phyloP scores from a whole-genome alignment of 2,113 vertebrate species.

The Loxodonta africana region DNA sequence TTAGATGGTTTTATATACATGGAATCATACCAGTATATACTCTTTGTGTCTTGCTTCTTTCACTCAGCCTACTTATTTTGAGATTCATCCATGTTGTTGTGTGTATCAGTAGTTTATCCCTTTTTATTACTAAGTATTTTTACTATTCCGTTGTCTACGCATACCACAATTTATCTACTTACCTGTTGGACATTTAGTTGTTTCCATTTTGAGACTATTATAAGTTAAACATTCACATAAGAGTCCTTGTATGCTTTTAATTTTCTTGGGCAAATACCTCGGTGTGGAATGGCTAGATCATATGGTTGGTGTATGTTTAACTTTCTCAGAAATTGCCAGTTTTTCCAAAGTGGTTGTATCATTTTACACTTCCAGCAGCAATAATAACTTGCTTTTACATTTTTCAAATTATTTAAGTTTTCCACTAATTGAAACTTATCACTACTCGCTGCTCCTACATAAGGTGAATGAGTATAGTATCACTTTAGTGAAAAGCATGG shows the following conservation, averaged over 20 bases:
- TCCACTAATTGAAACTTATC: background rate
- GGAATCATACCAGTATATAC: background rate
- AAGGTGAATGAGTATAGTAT: background rate
- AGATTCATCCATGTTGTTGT: no score
- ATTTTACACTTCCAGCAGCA: background rate
- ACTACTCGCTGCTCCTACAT: background rate
- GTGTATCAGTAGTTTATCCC: no score
- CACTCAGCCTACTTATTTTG: background rate
- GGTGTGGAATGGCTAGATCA: background rate
- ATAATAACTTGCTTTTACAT: background rate
- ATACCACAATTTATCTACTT: background rate
- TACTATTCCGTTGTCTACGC: no score
- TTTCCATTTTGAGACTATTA: background rate
- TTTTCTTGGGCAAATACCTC: slow-evolving; percentile 37
- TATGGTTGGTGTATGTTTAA: background rate
- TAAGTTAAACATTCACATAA: background rate
- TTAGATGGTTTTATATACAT: background rate
- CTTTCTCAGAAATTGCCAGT: background rate
- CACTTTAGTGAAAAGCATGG: background rate
- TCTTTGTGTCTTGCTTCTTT: slow-evolving; percentile 6
- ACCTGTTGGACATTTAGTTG: background rate
- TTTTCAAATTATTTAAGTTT: slow-evolving; percentile 39
- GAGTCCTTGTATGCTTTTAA: background rate
- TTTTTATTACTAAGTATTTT: no score
- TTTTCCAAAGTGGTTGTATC: slow-evolving; percentile 9